Conservation (phyloP, 1,140 invertebrate genomes). For the Pogonus chalceus region DNA sequence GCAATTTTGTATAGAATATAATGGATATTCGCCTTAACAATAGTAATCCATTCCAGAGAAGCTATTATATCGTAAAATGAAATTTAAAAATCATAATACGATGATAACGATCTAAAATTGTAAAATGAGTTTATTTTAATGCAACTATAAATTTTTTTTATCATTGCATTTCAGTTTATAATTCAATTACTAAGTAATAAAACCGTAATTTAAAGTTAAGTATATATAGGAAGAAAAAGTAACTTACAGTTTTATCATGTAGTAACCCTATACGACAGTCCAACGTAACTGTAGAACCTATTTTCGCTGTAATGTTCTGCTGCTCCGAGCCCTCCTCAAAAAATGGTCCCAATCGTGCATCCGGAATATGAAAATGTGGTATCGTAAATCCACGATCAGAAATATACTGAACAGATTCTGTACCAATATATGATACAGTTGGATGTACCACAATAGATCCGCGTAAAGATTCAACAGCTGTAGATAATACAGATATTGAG, state of each 20-base stretch:
- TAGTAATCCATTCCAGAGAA: too few species aligned
- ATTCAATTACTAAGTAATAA: too few species aligned
- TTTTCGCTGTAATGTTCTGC: slow-evolving; percentile 65
- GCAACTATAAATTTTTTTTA: too few species aligned
- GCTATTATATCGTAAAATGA: too few species aligned
- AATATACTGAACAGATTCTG: slow-evolving; percentile 18
- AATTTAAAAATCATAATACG: too few species aligned
- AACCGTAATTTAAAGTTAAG: too few species aligned
- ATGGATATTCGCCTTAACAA: too few species aligned
- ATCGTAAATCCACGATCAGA: slow-evolving; percentile 18
- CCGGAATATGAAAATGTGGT: slow-evolving; percentile 39
- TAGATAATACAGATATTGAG: not conserved
- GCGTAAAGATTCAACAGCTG: not conserved
- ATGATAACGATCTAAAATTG: too few species aligned
- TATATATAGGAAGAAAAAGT: too few species aligned
- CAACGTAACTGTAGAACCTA: slow-evolving; percentile 65
- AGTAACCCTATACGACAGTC: slow-evolving; percentile 74
- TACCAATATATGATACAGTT: not conserved
- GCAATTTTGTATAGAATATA: too few species aligned
- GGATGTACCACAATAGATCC: not conserved
- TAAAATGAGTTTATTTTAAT: too few species aligned
- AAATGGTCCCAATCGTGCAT: slow-evolving; percentile 60
- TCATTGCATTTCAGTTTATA: too few species aligned
- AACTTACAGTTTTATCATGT: slow-evolving; percentile 78
- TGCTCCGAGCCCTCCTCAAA: slow-evolving; percentile 56